These are phyloP conservation scores for Agrochola lota DNA, from an alignment of 2,888 invertebrate genomes.

Conservation along the genomic window DNA sequence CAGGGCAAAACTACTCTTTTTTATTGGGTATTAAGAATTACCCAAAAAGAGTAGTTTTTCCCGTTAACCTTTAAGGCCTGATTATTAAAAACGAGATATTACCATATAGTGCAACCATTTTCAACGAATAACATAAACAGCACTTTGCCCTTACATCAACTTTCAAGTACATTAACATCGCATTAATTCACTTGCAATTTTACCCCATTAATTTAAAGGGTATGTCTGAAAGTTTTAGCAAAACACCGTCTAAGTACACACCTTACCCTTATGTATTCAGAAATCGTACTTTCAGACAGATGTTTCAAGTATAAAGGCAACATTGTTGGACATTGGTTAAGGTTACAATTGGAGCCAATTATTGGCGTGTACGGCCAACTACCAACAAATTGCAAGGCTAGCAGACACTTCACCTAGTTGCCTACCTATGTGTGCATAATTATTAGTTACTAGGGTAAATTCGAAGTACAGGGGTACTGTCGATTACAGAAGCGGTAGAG, in stretches of 20 bases:
- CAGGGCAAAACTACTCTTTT: not conserved
- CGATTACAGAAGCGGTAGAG: slow-evolving; percentile 32
- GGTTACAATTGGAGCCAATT: slow-evolving; percentile 50
- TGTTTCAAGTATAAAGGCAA: slow-evolving; percentile 27
- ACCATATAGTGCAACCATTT: not conserved
- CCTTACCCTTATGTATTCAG: slow-evolving; percentile 30
- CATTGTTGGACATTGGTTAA: slow-evolving; percentile 49
- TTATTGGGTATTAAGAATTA: no score
- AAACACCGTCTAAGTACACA: not conserved
- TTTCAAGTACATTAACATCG: not conserved
- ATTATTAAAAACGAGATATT: no score
- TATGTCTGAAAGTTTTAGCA: not conserved
- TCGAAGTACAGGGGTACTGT: slow-evolving; percentile 40
- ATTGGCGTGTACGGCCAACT: slow-evolving; percentile 50
- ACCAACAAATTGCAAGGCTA: slow-evolving; percentile 55
- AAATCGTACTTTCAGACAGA: slow-evolving; percentile 40
- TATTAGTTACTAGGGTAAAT: slow-evolving; percentile 56
- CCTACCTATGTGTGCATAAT: slow-evolving; percentile 51
- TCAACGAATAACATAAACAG: not conserved
- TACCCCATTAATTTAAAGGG: slow-evolving; percentile 34
- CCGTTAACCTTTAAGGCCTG: no score
- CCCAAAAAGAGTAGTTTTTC: no score
- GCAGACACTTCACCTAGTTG: slow-evolving; percentile 49
- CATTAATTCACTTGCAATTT: slow-evolving; percentile 29
- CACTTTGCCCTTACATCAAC: not conserved